Evolutionary conservation across 1,140 invertebrate species (phyloP), one percentile per base, ranked within the genome.

Genomic region (Pantala flavescens): DNA sequence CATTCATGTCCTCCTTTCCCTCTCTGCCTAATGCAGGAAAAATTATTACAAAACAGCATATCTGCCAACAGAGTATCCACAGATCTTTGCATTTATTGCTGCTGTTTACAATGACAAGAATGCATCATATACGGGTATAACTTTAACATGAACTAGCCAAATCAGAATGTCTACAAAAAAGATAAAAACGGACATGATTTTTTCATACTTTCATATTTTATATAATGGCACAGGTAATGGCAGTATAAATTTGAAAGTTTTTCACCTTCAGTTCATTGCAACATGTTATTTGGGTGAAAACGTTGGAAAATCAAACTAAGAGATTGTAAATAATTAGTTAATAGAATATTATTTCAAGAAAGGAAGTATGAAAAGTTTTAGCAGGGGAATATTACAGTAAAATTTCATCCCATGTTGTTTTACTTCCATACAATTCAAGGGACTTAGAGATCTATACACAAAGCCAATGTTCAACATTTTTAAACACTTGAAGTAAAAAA

Each of bases 401-500:
- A 63, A 16, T 19, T 63, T 19, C 12, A 21, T 63, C 49, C 49
- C 49, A 63, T 21, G 49, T 63, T 7, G 49, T 1, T 16, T 3
- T 63, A 63, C n/a, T 63, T 19, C 49, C n/a, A 63, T 21, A 63
- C n/a, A 63, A 12, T 63, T 63, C 16, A 63, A 63, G 49, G 49
- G 49, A 16, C 49, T 63, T 63, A 7, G 14, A 63, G 16, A 63
- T 16, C 49, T 63, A 63, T 63, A 63, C 49, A 63, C 49, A 63
- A 63, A 63, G 49, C 49, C 49, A 63, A 63, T 21, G 14, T 21
- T 63, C 49, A 63, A 63, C 49, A 63, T 63, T 63, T 1, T 63
- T 63, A 19, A 63, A 63, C 49, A 63, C 49, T 63, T 63, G 49
- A 63, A 63, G 49, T 63, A 63, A 63, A 63, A 63, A 63, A 63